These are phyloP conservation scores for Drosophila hamatofila DNA, from an alignment of 2,888 invertebrate species.

Conservation along the genomic window DNA sequence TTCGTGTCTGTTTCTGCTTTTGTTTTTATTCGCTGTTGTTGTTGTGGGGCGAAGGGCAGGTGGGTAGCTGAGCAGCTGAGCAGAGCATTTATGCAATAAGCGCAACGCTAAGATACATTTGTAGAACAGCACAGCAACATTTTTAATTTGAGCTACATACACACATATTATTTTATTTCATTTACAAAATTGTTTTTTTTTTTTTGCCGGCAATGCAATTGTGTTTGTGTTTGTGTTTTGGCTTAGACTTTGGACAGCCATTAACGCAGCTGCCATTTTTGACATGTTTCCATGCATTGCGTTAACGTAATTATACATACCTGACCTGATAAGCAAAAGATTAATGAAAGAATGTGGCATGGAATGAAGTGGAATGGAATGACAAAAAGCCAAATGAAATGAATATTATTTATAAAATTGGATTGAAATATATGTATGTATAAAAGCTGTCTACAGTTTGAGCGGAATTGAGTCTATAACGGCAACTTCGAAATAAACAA, in stretches of 20 bases:
- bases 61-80: not conserved
- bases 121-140: conserved; percentile 35
- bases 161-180: not conserved
- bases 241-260: conserved; percentile 13
- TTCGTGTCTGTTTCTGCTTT: conserved; percentile 24
- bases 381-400: not conserved
- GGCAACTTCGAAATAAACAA: conserved; percentile 57
- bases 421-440: too few relatives aligned
- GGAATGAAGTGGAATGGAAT: not conserved
- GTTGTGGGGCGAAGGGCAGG: conserved; percentile 27
- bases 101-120: conserved; percentile 50
- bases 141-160: not conserved
- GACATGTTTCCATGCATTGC: not conserved
- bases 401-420: not conserved
- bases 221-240: conserved; percentile 12
- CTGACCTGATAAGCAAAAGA: not conserved
- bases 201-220: conserved; percentile 27
- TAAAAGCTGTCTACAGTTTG: conserved; percentile 15
- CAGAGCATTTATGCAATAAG: conserved; percentile 48
- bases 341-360: not conserved
- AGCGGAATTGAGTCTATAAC: conserved; percentile 20
- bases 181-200: not conserved
- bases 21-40: conserved; percentile 19
- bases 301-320: not conserved
- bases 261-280: not conserved